Evolutionary conservation across 2,797 vertebrate genomes (phyloP), one percentile per base, ranked within the genome.

Genomic region (Pipistrellus pipistrellus): DNA sequence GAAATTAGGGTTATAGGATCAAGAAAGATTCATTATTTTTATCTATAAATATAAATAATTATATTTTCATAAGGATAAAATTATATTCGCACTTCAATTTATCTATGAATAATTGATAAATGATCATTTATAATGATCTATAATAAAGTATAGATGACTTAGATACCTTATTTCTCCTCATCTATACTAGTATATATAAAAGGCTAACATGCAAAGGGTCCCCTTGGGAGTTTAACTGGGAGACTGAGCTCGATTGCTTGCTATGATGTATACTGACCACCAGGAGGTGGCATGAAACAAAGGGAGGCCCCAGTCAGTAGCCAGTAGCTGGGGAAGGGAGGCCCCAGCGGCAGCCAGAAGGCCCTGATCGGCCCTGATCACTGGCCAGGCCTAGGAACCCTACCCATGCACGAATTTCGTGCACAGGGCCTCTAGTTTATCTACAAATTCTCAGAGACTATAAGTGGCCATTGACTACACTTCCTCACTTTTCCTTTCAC

Each of bases 231-330:
- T 27, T 59, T 25, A 1, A 57, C 21, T 57, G 23, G 23, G 4
- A 57, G 23, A 25, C 0, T 0, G 1, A 59, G 57, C 12, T 59
- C 0, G 0, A 27, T 59, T 0, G 10, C 23, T 59, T 4, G 4
- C 23, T 59, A 59, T 59, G 25, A 13, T 27, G 57, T 57, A 21
- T 2, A 27, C 25, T 59, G 4, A 59, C 25, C 57, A 27, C 11
- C 57, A 59, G 57, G 57, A 23, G 25, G 23, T 13, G 11, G 57
- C 57, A 27, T 0, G 4, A 23, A 25, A 59, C 4, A 2, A 59
- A 59, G 57, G 25, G 25, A 59, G 23, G 55, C 23, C 23, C 55
- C 55, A 59, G 57, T 25, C 23, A 59, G 55, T 23, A 25, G 55
- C 55, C 10, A 59, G 55, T 4, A 59, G 23, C 55, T 27, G 57